These are phyloP conservation scores for Drosophila pegasa DNA, from an alignment of 2,888 invertebrate species.

Conservation along the genomic window DNA sequence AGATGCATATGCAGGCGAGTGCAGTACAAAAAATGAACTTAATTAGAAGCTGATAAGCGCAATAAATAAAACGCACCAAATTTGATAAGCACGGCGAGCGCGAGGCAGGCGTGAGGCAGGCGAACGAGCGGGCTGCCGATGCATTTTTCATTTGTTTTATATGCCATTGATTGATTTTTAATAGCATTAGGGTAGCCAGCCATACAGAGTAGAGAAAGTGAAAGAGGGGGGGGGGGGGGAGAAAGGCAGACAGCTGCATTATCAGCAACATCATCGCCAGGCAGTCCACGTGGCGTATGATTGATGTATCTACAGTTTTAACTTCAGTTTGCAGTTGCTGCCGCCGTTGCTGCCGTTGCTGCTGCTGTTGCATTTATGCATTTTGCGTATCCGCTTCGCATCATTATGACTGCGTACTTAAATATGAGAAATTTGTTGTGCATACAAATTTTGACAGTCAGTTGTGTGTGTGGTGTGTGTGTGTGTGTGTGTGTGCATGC, in stretches of 20 bases:
- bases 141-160: slow-evolving; percentile 74
- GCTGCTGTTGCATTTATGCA: slow-evolving; percentile 73
- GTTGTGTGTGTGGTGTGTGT: slow-evolving; percentile 6
- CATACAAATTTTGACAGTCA: slow-evolving; percentile 78
- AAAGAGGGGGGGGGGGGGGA: slow-evolving; percentile 5
- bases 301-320: slow-evolving; percentile 65
- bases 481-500: slow-evolving; percentile 43
- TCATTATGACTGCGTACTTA: slow-evolving; percentile 74
- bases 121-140: slow-evolving; percentile 41
- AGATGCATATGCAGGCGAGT: slow-evolving; percentile 22
- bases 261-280: slow-evolving; percentile 56
- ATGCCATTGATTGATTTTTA: slow-evolving; percentile 77
- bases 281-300: slow-evolving; percentile 74
- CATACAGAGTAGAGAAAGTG: slow-evolving; percentile 13
- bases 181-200: slow-evolving; percentile 66
- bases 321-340: slow-evolving; percentile 32
- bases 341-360: slow-evolving; percentile 12
- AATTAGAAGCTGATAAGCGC: slow-evolving; percentile 71
- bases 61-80: slow-evolving; percentile 34
- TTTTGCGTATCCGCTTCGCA: slow-evolving; percentile 71
- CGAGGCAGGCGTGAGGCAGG: not conserved
- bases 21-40: slow-evolving; percentile 36
- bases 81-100: slow-evolving; percentile 17
- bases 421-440: slow-evolving; percentile 79
- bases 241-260: slow-evolving; percentile 36